A percentile compares a stretch with the other conserved stretches of the same genome.
Evolutionary conservation across 1,140 invertebrate genomes (phyloP).

Genomic region (Oscheius sp.): DNA sequence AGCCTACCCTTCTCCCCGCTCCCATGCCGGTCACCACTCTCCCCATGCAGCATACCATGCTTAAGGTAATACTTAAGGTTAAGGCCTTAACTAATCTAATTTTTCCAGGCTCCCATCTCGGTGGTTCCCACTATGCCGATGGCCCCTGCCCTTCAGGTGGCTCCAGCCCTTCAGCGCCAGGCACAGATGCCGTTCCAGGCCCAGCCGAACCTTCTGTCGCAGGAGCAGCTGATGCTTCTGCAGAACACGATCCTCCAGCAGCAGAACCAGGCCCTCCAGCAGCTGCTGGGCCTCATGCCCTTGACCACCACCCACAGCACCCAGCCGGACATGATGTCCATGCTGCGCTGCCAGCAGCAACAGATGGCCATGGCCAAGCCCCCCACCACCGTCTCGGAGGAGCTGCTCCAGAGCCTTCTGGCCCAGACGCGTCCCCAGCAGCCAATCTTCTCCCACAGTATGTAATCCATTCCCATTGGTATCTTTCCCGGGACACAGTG

Average conservation of each 20-base stretch:
- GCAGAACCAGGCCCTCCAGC: neutral
- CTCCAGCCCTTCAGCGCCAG: neutral
- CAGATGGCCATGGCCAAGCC: no score
- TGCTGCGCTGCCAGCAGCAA: neutral
- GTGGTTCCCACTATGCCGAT: neutral
- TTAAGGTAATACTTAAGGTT: no score
- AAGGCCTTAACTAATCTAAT: neutral
- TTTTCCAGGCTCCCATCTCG: neutral
- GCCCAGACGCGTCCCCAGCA: neutral
- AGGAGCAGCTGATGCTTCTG: neutral
- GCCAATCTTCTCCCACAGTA: conserved; percentile 3
- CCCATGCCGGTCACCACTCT: neutral
- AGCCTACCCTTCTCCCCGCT: neutral
- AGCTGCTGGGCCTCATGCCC: neutral
- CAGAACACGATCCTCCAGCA: conserved; percentile 2
- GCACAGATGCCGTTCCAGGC: neutral
- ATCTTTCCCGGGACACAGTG: no score
- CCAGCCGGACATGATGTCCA: neutral
- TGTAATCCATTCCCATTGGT: no score
- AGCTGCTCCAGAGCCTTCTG: neutral
- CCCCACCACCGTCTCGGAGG: neutral
- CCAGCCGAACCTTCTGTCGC: neutral
- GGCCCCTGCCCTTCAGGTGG: neutral
- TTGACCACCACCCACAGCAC: neutral
- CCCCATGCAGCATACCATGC: neutral